phyloP scores from a whole-genome alignment of 2,797 vertebrate genomes.

The Cynopterus sphinx region DNA sequence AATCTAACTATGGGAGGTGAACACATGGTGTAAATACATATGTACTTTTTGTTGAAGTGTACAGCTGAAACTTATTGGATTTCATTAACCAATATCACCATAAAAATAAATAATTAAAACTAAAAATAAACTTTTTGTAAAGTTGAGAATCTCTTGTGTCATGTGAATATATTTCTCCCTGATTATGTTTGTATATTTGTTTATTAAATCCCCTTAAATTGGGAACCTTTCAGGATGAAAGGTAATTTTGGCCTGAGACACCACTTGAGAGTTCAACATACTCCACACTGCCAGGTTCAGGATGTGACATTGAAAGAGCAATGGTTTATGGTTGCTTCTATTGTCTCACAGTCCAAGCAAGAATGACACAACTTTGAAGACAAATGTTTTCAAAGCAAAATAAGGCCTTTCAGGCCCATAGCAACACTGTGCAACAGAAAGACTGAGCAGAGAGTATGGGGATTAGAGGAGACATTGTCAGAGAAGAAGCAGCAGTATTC shows the following conservation, averaged over 20 bases:
- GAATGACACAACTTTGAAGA: conserved; percentile 12
- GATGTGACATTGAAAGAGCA: conserved; percentile 51
- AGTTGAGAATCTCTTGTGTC: conserved; percentile 48
- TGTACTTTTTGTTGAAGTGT: too few species aligned
- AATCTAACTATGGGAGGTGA: too few species aligned
- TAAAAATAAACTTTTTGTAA: conserved; percentile 42
- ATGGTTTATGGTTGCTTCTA: conserved; percentile 15
- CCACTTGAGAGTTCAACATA: not conserved
- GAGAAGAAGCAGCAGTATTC: not conserved
- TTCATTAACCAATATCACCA: too few species aligned
- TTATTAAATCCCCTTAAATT: conserved; percentile 15
- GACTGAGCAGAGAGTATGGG: not conserved
- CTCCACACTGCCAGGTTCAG: not conserved
- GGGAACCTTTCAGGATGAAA: conserved; percentile 10
- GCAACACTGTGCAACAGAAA: not conserved
- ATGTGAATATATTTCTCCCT: conserved; percentile 29
- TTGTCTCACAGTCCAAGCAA: conserved; percentile 35
- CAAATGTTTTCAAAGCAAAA: conserved; percentile 48
- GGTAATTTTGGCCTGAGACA: conserved; percentile 4
- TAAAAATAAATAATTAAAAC: too few species aligned
- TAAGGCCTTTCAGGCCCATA: not conserved
- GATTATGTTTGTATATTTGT: conserved; percentile 48
- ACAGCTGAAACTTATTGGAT: too few species aligned
- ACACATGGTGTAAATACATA: too few species aligned
- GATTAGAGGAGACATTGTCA: not conserved